These are phyloP conservation scores for Rosalia funebris DNA, from an alignment of 2,888 invertebrate species.

Conservation along the genomic window DNA sequence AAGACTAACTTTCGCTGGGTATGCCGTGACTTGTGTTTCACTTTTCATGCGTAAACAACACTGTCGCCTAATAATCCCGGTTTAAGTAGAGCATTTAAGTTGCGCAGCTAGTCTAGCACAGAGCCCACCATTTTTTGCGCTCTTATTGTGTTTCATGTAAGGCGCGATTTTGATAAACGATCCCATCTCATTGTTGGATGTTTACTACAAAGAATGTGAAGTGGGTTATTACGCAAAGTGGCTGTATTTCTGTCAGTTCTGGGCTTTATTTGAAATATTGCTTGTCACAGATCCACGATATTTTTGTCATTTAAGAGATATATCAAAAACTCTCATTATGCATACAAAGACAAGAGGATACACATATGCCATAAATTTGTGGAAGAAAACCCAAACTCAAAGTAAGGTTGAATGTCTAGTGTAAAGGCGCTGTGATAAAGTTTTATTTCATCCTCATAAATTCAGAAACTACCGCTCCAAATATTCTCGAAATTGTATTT, in stretches of 20 bases:
- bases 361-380: slow-evolving; percentile 5
- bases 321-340: slow-evolving; percentile 17
- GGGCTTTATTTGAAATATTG: slow-evolving; percentile 27
- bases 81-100: not conserved
- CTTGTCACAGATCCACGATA: slow-evolving; percentile 19
- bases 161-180: slow-evolving; percentile 24
- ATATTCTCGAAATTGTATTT: not conserved
- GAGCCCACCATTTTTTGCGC: slow-evolving; percentile 7
- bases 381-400: not conserved
- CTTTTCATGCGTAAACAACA: too few relatives aligned
- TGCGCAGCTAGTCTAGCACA: not conserved
- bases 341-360: not conserved
- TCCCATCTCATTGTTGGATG: slow-evolving; percentile 25
- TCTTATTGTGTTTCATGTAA: slow-evolving; percentile 10
- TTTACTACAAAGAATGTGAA: slow-evolving; percentile 22
- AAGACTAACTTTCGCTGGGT: too few relatives aligned
- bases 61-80: too few relatives aligned
- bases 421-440: not conserved
- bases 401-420: not conserved
- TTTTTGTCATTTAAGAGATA: slow-evolving; percentile 16
- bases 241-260: slow-evolving; percentile 23
- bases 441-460: slow-evolving; percentile 1
- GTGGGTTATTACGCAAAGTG: slow-evolving; percentile 27
- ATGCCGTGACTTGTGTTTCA: too few relatives aligned
- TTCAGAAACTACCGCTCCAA: not conserved